phyloP scores from a whole-genome alignment of 2,888 invertebrate genomes.

The Hermodice carunculata region DNA sequence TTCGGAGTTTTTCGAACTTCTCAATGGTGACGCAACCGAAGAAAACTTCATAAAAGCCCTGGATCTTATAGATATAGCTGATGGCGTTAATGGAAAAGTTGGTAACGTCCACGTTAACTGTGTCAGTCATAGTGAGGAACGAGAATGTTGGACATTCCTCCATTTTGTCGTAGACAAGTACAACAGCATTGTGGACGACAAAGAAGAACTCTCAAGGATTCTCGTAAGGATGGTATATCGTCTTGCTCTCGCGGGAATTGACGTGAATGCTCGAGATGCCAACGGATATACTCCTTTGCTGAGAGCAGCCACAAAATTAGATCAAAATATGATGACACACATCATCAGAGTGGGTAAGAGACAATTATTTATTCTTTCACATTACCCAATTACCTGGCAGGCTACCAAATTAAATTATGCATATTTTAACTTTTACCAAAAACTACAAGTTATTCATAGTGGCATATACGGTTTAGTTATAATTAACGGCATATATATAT shows the following conservation, averaged over 20 bases:
- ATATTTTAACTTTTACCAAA: no score
- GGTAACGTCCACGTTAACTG: conserved; percentile 38
- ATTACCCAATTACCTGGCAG: no score
- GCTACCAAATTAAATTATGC: no score
- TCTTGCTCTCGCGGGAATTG: conserved; percentile 46
- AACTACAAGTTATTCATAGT: no score
- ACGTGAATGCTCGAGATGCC: conserved; percentile 44
- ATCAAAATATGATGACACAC: conserved; percentile 47
- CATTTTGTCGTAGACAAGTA: conserved; percentile 43
- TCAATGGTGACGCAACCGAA: conserved; percentile 33
- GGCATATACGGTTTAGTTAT: no score
- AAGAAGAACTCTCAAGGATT: conserved; percentile 34
- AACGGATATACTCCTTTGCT: conserved; percentile 38
- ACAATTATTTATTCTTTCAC: no score
- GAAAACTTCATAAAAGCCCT: conserved; percentile 39
- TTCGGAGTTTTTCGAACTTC: conserved; percentile 36
- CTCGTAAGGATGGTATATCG: conserved; percentile 46
- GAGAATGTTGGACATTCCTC: conserved; percentile 44
- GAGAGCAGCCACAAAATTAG: conserved; percentile 23
- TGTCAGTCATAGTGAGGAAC: conserved; percentile 27
- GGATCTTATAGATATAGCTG: conserved; percentile 32
- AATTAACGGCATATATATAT: no score
- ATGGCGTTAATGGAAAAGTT: background rate
- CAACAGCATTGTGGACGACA: background rate
- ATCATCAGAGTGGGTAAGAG: conserved; percentile 46